Evolutionary conservation across 2,797 vertebrate species (phyloP).

Genomic region (Bryconaethiops microstoma): DNA sequence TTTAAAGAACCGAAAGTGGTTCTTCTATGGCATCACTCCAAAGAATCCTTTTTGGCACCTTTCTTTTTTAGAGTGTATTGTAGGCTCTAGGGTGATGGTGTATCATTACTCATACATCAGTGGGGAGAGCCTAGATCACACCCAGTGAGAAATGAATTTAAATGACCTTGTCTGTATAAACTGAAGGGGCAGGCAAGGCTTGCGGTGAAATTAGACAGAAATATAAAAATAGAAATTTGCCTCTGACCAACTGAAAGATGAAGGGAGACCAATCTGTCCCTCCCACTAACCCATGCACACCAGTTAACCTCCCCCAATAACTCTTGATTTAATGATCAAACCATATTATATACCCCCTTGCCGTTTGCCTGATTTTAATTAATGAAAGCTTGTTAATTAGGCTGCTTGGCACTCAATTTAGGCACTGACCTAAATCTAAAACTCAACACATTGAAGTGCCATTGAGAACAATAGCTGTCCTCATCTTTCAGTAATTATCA

Average conservation of each 20-base stretch:
- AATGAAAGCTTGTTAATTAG: slow-evolving; percentile 74
- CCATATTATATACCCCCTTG: slow-evolving; percentile 39
- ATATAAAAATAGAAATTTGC: slow-evolving; percentile 20
- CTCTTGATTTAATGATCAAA: slow-evolving; percentile 41
- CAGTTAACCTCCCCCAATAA: slow-evolving; percentile 30
- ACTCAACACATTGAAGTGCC: slow-evolving; percentile 73
- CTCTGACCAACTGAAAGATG: not conserved
- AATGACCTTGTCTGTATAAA: slow-evolving; percentile 34
- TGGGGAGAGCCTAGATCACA: slow-evolving; percentile 9
- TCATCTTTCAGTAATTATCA: slow-evolving; percentile 78
- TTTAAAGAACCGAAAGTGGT: too few species aligned
- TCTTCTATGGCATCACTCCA: too few species aligned
- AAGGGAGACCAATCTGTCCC: not conserved
- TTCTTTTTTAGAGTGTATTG: not conserved
- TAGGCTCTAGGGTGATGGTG: slow-evolving; percentile 18
- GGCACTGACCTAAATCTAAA: slow-evolving; percentile 76
- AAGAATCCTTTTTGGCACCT: too few species aligned
- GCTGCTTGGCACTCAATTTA: slow-evolving; percentile 73
- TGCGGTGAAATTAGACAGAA: slow-evolving; percentile 3
- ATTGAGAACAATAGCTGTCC: slow-evolving; percentile 70
- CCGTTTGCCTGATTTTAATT: slow-evolving; percentile 69
- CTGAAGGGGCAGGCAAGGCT: slow-evolving; percentile 1
- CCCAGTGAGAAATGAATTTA: slow-evolving; percentile 28
- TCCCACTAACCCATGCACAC: not conserved
- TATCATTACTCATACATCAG: slow-evolving; percentile 48